Conservation (phyloP, 2,888 invertebrate genomes). For the Agrochola lota region DNA sequence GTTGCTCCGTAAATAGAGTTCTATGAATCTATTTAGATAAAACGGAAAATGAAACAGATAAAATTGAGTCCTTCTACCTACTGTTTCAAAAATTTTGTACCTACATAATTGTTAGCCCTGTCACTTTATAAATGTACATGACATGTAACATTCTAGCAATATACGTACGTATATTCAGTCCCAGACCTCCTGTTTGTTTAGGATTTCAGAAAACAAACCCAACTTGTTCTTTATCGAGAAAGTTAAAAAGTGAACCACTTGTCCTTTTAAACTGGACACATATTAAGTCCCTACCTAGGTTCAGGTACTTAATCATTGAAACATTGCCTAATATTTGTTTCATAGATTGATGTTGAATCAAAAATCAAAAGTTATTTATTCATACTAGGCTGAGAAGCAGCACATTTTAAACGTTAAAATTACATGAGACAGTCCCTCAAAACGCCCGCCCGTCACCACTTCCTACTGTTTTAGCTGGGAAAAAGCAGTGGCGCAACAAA, state of each 20-base stretch:
- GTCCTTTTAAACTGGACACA: background rate
- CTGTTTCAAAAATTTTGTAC: background rate
- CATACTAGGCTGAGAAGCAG: too few relatives aligned
- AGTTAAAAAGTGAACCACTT: slow-evolving; percentile 12
- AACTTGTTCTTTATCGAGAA: slow-evolving; percentile 43
- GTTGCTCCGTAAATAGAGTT: slow-evolving; percentile 54
- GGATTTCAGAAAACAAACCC: slow-evolving; percentile 61
- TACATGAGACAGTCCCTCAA: too few relatives aligned
- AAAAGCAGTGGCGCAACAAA: too few relatives aligned
- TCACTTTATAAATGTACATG: background rate
- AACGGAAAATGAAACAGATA: slow-evolving; percentile 43
- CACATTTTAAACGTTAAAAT: too few relatives aligned
- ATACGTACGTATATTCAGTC: slow-evolving; percentile 15
- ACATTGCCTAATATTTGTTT: background rate
- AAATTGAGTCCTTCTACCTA: background rate
- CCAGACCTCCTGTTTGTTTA: slow-evolving; percentile 60
- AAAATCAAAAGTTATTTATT: background rate
- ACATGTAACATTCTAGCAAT: background rate
- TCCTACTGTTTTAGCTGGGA: too few relatives aligned
- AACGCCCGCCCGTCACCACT: too few relatives aligned
- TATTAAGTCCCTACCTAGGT: background rate
- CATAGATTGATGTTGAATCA: background rate
- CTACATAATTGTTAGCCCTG: background rate
- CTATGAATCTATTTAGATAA: slow-evolving; percentile 53
- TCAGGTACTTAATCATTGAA: background rate